These are phyloP conservation scores for Tichodroma muraria DNA, from an alignment of 2,113 vertebrate species.

Conservation along the genomic window DNA sequence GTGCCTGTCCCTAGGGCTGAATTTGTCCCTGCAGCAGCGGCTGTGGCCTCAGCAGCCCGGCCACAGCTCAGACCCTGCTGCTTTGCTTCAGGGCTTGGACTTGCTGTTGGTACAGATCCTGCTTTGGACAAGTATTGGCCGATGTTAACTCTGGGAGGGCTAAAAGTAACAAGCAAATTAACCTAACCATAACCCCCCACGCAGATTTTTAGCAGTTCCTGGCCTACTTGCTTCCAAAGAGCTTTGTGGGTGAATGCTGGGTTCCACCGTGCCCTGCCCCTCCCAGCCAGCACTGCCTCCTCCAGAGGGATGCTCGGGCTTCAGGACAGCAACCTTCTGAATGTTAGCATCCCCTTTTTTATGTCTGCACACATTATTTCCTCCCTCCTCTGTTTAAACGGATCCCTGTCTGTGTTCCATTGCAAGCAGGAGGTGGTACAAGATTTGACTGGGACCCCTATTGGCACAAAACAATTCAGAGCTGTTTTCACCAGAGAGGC, in stretches of 20 bases:
- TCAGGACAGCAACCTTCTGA: not conserved
- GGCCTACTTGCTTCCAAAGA: not conserved
- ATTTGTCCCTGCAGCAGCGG: not conserved
- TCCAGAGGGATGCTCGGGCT: not conserved
- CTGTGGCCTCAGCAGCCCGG: fast-evolving
- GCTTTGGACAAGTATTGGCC: not conserved
- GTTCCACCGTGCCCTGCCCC: not conserved
- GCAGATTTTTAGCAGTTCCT: not conserved
- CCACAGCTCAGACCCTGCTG: not conserved
- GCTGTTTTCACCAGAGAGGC: not conserved
- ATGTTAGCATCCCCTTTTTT: not conserved
- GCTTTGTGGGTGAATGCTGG: not conserved
- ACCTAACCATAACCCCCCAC: not conserved
- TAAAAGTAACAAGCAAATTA: not conserved
- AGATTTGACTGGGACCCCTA: not conserved
- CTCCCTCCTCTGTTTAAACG: not conserved
- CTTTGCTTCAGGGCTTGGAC: not conserved
- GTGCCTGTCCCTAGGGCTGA: not conserved
- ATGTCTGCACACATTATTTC: not conserved
- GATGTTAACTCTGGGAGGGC: not conserved
- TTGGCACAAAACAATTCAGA: not conserved
- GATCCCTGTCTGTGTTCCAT: not conserved
- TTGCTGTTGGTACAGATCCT: not conserved
- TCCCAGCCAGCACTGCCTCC: not conserved
- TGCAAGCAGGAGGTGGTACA: not conserved